Conservation (phyloP, 1,140 invertebrate genomes). For the Mesaphorura yosii region DNA sequence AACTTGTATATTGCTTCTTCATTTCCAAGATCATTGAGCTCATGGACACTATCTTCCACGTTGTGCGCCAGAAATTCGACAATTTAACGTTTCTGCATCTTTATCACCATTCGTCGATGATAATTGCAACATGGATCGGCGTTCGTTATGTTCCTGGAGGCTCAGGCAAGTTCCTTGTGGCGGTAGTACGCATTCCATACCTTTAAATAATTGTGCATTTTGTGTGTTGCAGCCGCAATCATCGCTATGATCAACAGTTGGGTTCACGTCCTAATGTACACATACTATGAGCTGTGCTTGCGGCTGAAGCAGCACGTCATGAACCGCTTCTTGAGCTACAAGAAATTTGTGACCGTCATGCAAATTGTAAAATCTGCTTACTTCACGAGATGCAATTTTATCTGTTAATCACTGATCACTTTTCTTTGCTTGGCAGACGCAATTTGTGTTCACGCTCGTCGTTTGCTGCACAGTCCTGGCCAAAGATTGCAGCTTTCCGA, state of each 20-base stretch:
- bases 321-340: constrained; percentile 79
- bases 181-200: no score
- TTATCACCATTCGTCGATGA: constrained; percentile 88
- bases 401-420: neutral
- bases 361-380: constrained; percentile 44
- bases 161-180: constrained; percentile 53
- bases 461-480: constrained; percentile 71
- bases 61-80: constrained; percentile 72
- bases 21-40: constrained; percentile 89
- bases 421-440: constrained; percentile 47
- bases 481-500: constrained; percentile 72
- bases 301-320: constrained; percentile 52
- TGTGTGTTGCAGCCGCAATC: constrained; percentile 62
- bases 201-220: no score
- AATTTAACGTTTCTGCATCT: constrained; percentile 82
- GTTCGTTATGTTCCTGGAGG: constrained; percentile 94
- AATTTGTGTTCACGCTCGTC: constrained; percentile 72
- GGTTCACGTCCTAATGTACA: constrained; percentile 87
- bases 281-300: constrained; percentile 71
- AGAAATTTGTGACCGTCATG: constrained; percentile 79
- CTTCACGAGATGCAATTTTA: constrained; percentile 3
- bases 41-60: constrained; percentile 84
- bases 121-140: constrained; percentile 87
- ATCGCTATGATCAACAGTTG: constrained; percentile 81
- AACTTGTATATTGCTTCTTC: constrained; percentile 85